Conservation (phyloP, 2,797 vertebrate species). For the Euphonia xanthogaster region DNA sequence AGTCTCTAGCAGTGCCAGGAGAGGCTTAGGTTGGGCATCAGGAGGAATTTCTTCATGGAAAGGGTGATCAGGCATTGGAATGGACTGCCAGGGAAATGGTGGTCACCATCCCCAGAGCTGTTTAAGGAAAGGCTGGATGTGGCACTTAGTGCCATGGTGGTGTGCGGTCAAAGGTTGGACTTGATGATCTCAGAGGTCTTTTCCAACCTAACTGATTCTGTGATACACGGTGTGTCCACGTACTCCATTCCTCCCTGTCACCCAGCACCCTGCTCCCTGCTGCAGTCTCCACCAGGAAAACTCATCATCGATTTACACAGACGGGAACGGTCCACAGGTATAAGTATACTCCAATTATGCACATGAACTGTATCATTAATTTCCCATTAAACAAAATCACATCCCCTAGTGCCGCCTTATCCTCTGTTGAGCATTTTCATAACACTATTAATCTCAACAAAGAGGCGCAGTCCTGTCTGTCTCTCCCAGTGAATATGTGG, state of each 20-base stretch:
- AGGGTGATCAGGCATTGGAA: not conserved
- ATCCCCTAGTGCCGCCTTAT: not conserved
- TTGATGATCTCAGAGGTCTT: not conserved
- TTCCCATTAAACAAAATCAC: not conserved
- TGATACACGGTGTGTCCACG: rapidly evolving
- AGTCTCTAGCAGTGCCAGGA: not conserved
- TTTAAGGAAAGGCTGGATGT: not conserved
- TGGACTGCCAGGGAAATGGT: not conserved
- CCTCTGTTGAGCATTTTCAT: not conserved
- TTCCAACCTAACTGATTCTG: not conserved
- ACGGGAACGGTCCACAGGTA: rapidly evolving
- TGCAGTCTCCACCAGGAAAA: not conserved
- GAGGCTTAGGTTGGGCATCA: not conserved
- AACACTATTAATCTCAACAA: not conserved
- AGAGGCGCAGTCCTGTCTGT: not conserved
- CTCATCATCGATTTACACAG: rapidly evolving
- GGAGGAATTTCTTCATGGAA: not conserved
- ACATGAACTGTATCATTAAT: not conserved
- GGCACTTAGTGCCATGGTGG: not conserved
- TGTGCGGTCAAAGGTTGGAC: not conserved
- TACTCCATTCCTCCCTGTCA: not conserved
- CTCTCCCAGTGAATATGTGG: rapidly evolving
- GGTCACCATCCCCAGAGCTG: not conserved
- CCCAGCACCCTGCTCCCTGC: not conserved
- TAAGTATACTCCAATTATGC: not conserved